Evolutionary conservation across 1,140 invertebrate genomes (phyloP).

Genomic region (Drosophila sproati): DNA sequence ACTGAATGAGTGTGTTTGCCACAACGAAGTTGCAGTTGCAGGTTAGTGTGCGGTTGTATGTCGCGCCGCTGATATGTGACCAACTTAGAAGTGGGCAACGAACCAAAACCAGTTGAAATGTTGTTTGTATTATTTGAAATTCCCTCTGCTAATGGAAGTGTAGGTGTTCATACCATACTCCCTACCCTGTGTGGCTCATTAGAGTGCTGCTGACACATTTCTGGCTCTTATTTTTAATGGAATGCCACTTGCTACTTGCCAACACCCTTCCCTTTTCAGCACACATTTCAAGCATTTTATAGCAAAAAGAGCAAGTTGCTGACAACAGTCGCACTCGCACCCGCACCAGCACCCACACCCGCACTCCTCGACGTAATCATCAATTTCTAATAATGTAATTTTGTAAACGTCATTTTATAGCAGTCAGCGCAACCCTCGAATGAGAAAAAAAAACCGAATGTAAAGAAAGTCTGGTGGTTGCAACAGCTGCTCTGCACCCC

Average conservation of each 20-base stretch:
- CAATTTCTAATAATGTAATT: conserved; percentile 84
- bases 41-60: conserved; percentile 38
- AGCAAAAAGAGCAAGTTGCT: conserved; percentile 42
- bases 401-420: conserved; percentile 73
- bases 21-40: conserved; percentile 35
- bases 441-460: not conserved
- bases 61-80: conserved; percentile 51
- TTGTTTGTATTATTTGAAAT: conserved; percentile 71
- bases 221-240: conserved; percentile 38
- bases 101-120: conserved; percentile 56
- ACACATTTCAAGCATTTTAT: conserved; percentile 29
- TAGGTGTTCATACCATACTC: conserved; percentile 7
- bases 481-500: conserved; percentile 22
- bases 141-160: conserved; percentile 40
- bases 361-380: conserved; percentile 55
- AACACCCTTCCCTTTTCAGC: conserved; percentile 6
- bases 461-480: conserved; percentile 26
- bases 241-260: conserved; percentile 40
- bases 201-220: conserved; percentile 43
- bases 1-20: conserved; percentile 17
- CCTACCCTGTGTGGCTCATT: conserved; percentile 28
- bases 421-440: conserved; percentile 36
- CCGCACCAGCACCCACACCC: not conserved
- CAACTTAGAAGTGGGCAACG: conserved; percentile 24
- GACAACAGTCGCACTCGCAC: conserved; percentile 17